Conservation (phyloP, 2,888 invertebrate genomes). For the Clivina fossor region DNA sequence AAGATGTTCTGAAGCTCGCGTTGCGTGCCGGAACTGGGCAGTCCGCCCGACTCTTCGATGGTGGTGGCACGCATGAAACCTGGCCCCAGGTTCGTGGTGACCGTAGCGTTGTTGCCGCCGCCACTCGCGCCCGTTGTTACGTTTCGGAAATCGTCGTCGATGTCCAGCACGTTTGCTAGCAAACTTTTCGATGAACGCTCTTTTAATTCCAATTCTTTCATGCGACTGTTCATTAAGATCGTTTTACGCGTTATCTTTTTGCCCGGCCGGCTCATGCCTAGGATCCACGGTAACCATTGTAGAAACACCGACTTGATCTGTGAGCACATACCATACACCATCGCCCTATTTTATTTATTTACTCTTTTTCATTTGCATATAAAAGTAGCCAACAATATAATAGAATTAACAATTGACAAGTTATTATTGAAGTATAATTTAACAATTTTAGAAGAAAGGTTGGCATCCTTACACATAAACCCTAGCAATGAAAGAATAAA, state of each 20-base stretch:
- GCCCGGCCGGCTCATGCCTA: constrained; percentile 94
- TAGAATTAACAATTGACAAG: background rate
- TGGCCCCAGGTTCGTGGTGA: constrained; percentile 49
- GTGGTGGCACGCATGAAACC: constrained; percentile 75
- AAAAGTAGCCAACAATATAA: background rate
- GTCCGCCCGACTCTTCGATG: constrained; percentile 63
- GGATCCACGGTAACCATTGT: constrained; percentile 96
- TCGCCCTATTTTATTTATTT: background rate
- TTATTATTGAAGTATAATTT: constrained; percentile 2
- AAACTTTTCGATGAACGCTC: constrained; percentile 93
- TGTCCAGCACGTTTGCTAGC: constrained; percentile 92
- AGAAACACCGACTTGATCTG: constrained; percentile 94
- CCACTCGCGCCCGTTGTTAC: constrained; percentile 67
- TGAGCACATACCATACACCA: constrained; percentile 22
- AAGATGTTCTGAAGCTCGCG: constrained; percentile 88
- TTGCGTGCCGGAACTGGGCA: constrained; percentile 63
- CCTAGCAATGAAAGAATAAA: background rate
- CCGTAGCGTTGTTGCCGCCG: constrained; percentile 57
- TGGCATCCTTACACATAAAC: background rate
- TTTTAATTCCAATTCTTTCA: constrained; percentile 90
- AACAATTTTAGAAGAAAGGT: background rate
- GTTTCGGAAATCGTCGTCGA: constrained; percentile 92
- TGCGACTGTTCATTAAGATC: constrained; percentile 85
- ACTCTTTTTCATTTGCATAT: background rate
- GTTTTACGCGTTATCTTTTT: constrained; percentile 91